Evolutionary conservation across 2,113 vertebrate species (phyloP).

Genomic region (Numenius arquata): DNA sequence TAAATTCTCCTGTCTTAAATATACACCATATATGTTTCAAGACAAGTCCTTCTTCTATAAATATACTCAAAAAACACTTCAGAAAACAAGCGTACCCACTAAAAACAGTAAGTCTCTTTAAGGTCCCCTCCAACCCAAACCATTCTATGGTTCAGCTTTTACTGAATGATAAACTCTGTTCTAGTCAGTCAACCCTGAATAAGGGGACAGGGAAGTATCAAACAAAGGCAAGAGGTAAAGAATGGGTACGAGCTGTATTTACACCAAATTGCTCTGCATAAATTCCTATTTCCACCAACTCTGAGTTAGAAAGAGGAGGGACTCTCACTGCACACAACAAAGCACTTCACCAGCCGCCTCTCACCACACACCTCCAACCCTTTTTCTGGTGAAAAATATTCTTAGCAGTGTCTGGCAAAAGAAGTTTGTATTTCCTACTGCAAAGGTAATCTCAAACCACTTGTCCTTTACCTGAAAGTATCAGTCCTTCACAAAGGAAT

Average conservation of each 20-base stretch:
- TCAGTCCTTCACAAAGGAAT: background rate
- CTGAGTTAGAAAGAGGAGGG: background rate
- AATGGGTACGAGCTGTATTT: rapidly evolving
- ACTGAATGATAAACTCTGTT: background rate
- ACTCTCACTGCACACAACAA: background rate
- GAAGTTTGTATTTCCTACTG: background rate
- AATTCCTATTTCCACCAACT: background rate
- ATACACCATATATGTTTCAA: rapidly evolving
- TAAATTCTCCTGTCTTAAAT: background rate
- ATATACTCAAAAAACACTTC: background rate
- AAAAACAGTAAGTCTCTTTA: background rate
- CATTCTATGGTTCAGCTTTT: background rate
- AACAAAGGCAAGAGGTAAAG: background rate
- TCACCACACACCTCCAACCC: background rate
- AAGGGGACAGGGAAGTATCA: background rate
- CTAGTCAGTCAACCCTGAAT: background rate
- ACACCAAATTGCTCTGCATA: background rate
- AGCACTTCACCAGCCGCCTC: background rate
- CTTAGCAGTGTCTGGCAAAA: background rate
- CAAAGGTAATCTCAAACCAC: background rate
- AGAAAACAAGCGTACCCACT: background rate
- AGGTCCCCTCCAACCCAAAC: background rate
- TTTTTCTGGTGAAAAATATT: background rate
- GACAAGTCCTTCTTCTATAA: background rate
- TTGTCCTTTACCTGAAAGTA: background rate